phyloP scores from a whole-genome alignment of 2,888 invertebrate genomes.

The Gasteruption jaculator region DNA sequence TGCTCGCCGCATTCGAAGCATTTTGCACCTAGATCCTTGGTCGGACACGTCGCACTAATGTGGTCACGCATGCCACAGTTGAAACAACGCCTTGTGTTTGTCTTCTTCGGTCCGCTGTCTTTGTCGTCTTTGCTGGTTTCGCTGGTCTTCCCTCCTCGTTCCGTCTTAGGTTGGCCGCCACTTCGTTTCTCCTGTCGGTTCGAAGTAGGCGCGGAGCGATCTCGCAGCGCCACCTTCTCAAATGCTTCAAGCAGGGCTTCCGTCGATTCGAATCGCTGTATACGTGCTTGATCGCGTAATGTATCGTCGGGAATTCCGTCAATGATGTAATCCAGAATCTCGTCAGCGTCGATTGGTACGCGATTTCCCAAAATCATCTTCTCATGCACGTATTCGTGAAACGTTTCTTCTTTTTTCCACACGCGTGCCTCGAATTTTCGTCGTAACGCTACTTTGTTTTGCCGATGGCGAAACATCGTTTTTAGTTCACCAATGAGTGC shows the following conservation, averaged over 20 bases:
- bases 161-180: too few species aligned
- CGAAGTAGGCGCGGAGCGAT: too few species aligned
- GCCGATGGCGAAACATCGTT: conserved; percentile 8
- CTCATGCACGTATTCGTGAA: conserved; percentile 14
- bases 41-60: conserved; percentile 9
- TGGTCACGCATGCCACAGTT: conserved; percentile 6
- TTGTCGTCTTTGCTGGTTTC: background rate
- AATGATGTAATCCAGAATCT: conserved; percentile 14
- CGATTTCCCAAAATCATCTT: too few species aligned
- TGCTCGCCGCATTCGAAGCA: conserved; percentile 16
- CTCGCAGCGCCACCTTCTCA: conserved; percentile 8
- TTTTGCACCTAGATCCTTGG: too few species aligned
- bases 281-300: conserved; percentile 11
- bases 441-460: conserved; percentile 3
- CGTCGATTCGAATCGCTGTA: conserved; percentile 9
- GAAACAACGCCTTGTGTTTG: too few species aligned
- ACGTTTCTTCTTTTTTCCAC: conserved; percentile 15
- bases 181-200: too few species aligned
- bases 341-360: conserved; percentile 12
- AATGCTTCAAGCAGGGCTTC: conserved; percentile 11
- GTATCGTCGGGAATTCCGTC: too few species aligned
- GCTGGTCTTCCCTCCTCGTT: too few species aligned
- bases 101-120: conserved; percentile 1
- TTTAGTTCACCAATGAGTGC: conserved; percentile 1
- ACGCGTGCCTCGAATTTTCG: conserved; percentile 10